Percentiles rank a stretch among this genome's conserved stretches.
These are phyloP conservation scores for Dryobotodes eremita DNA, from an alignment of 2,888 invertebrate species.

Conservation along the genomic window DNA sequence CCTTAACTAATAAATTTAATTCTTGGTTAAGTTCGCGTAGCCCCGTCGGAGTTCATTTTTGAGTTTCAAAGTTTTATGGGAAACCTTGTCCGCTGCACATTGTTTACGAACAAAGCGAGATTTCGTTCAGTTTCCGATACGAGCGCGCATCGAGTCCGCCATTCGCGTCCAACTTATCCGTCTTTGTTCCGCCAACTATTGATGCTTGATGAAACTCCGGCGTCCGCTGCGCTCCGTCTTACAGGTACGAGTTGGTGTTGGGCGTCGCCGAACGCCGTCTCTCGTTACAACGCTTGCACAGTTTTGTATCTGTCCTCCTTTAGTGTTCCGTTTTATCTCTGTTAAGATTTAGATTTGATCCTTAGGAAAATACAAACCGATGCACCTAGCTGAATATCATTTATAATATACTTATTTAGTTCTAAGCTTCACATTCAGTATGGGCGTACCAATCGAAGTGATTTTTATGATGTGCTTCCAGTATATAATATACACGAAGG, in stretches of 20 bases:
- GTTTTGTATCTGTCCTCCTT: slow-evolving; percentile 39
- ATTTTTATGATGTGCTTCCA: background rate
- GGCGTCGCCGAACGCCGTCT: slow-evolving; percentile 20
- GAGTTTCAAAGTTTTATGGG: slow-evolving; percentile 82
- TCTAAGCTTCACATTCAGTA: background rate
- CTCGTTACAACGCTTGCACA: slow-evolving; percentile 26
- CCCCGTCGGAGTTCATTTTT: slow-evolving; percentile 74
- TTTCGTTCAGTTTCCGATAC: slow-evolving; percentile 79
- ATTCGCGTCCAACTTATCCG: slow-evolving; percentile 82
- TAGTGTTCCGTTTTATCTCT: slow-evolving; percentile 35
- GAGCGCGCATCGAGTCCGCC: slow-evolving; percentile 78
- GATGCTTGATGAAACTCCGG: slow-evolving; percentile 83
- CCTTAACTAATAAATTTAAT: slow-evolving; percentile 63
- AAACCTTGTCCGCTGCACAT: slow-evolving; percentile 82
- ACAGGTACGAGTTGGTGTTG: slow-evolving; percentile 64
- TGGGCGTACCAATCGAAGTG: background rate
- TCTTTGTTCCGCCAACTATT: slow-evolving; percentile 85
- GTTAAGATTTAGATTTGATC: slow-evolving; percentile 19
- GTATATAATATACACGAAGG: background rate
- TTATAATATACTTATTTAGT: too few species aligned
- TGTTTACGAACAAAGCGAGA: slow-evolving; percentile 87
- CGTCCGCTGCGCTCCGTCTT: slow-evolving; percentile 68
- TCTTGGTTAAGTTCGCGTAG: slow-evolving; percentile 60
- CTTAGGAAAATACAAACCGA: slow-evolving; percentile 1
- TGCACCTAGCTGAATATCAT: background rate